Evolutionary conservation across 1,140 invertebrate genomes (phyloP).

Genomic region (Condylostylus longicornis): DNA sequence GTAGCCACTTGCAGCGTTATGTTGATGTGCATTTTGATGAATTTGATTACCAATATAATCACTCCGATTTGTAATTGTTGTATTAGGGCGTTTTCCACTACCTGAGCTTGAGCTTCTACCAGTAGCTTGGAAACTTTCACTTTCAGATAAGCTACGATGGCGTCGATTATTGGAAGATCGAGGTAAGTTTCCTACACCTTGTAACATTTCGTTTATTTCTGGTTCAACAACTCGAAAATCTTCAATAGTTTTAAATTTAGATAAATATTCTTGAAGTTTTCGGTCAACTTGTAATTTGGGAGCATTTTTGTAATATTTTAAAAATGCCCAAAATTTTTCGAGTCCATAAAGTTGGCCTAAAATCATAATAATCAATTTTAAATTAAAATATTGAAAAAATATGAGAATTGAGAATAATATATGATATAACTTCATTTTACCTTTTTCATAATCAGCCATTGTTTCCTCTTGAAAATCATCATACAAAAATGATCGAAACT

Average conservation of each 20-base stretch:
- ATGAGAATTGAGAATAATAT: no score
- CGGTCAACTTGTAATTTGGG: conserved; percentile 63
- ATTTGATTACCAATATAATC: conserved; percentile 27
- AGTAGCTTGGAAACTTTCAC: conserved; percentile 27
- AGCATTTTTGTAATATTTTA: conserved; percentile 82
- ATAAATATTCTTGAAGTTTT: conserved; percentile 62
- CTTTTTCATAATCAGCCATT: conserved; percentile 76
- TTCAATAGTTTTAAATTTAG: conserved; percentile 85
- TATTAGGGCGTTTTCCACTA: conserved; percentile 21
- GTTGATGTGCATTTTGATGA: conserved; percentile 23
- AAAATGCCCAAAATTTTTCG: conserved; percentile 98
- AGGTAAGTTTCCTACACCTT: conserved; percentile 32
- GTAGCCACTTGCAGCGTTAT: conserved; percentile 18
- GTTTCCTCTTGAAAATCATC: conserved; percentile 93
- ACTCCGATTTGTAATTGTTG: conserved; percentile 29
- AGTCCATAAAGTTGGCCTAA: conserved; percentile 93
- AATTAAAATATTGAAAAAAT: neutral
- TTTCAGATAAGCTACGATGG: conserved; percentile 45
- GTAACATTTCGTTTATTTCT: conserved; percentile 40
- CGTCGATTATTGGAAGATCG: conserved; percentile 34
- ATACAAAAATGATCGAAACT: conserved; percentile 85
- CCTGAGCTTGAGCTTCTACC: no score
- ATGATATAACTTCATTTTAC: no score
- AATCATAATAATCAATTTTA: conserved; percentile 4
- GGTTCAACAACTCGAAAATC: conserved; percentile 76